These are phyloP conservation scores for Actenoides lindsayi DNA, from an alignment of 2,113 vertebrate genomes.

Conservation along the genomic window DNA sequence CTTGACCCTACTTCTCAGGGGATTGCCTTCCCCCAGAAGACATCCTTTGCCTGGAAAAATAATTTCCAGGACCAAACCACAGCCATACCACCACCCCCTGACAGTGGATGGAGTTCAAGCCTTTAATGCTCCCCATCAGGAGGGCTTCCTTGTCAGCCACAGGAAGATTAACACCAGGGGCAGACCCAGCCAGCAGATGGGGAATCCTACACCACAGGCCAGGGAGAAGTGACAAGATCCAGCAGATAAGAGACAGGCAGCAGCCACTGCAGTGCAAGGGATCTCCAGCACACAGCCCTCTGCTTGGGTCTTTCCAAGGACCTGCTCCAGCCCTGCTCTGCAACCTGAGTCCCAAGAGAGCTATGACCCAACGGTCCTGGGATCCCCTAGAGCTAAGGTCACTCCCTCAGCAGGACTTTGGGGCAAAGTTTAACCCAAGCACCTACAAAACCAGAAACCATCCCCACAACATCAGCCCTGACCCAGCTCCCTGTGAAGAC, in stretches of 20 bases:
- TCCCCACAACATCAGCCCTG: neutral
- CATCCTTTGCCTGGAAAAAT: neutral
- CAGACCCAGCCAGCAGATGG: neutral
- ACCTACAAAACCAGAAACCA: neutral
- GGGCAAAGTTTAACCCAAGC: neutral
- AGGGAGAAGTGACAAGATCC: neutral
- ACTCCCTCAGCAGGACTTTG: neutral
- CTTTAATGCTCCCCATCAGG: neutral
- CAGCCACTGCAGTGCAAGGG: fast-evolving
- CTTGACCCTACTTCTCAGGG: neutral
- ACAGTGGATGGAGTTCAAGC: neutral
- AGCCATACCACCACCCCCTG: neutral
- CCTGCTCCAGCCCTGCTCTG: neutral
- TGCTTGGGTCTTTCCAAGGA: neutral
- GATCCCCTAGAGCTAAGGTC: neutral
- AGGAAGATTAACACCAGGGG: fast-evolving
- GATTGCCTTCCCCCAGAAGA: neutral
- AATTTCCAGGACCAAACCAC: neutral
- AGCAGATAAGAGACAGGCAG: neutral
- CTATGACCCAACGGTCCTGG: neutral
- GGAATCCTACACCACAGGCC: neutral
- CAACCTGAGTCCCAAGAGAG: fast-evolving
- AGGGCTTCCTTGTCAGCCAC: neutral
- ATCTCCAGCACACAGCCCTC: neutral
- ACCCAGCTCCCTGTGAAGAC: neutral